Base-by-base conservation (phyloP, 2,888 invertebrate genomes). In the Geophilus truncorum region DNA sequence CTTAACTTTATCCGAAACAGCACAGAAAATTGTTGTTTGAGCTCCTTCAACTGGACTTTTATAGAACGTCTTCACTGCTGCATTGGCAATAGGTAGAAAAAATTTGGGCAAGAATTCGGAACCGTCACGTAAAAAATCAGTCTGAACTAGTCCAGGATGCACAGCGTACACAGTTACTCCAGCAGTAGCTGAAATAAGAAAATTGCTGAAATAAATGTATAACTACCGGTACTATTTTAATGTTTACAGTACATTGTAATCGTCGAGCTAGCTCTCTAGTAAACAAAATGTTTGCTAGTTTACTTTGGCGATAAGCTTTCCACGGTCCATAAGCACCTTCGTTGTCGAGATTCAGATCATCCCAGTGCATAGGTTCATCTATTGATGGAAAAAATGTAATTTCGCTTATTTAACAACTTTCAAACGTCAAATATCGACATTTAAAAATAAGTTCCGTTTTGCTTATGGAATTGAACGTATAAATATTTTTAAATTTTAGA, bases 21-120 rank as follows among this genome's bases (percentile, higher is more conserved):
- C 93, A 2, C 91, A 90, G 86, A 91, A 91, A 32, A 94, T 83
- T 6, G 91, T 86, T 2, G 91, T 90, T 86, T 93, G 93, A 0
- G 93, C 91, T n/a, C 93, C 93, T 85, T 92, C 91, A 79, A 9
- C 51, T 15, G 75, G 4, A 75, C 28, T 75, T 75, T 21, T 75
- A 4, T 3, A 75, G 21, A 18, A 75, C 3, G 10, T 12, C 4
- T 75, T 75, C 21, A 83, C 80, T 12, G 12, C 23, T 18, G 21
- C 6, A 15, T 6, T 30, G 4, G n/a, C n/a, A 7, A 30, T 30
- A 15, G 12, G 12, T 9, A 6, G 10, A 77, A 34, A 32, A 12
- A 32, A 5, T 30, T 32, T 32, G 2, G 12, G 12, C 7, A 28
- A 6, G 25, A 28, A 15, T 9, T 36, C 84, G 5, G 6, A 18